These are phyloP conservation scores for Palythoa caribaeorum DNA, from an alignment of 92 coral and sea anemone species.

Conservation along the genomic window DNA sequence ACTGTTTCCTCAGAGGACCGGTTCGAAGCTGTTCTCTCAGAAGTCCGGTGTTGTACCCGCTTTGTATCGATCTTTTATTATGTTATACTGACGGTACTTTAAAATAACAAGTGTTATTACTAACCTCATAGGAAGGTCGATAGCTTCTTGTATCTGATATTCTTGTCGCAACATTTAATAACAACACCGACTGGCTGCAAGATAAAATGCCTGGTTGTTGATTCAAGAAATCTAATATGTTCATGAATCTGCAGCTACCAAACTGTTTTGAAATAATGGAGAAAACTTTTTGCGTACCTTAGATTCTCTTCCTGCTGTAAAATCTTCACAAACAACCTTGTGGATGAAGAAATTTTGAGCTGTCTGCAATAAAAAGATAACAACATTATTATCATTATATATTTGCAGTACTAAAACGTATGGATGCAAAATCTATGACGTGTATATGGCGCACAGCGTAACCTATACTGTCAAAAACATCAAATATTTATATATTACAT, in stretches of 20 bases:
- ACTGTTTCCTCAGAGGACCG: too few species aligned
- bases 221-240: not conserved
- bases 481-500: too few species aligned
- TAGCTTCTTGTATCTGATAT: constrained; percentile 70
- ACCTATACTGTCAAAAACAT: too few species aligned
- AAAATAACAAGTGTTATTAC: not conserved
- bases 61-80: too few species aligned
- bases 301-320: constrained; percentile 69
- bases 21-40: too few species aligned
- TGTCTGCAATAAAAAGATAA: constrained; percentile 49
- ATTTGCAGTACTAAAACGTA: too few species aligned
- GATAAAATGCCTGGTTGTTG: not conserved
- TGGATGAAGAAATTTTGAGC: constrained; percentile 69
- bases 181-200: constrained; percentile 77
- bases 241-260: not conserved
- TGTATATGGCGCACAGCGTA: too few species aligned
- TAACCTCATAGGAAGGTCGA: constrained; percentile 62
- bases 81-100: too few species aligned
- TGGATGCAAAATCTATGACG: too few species aligned
- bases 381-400: not conserved
- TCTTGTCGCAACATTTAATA: constrained; percentile 63
- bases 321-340: constrained; percentile 60
- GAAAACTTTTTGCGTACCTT: constrained; percentile 52
- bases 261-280: not conserved
- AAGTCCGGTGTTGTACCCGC: too few species aligned